phyloP scores from a whole-genome alignment of 1,140 invertebrate species.

The Trichonephila clavipes region DNA sequence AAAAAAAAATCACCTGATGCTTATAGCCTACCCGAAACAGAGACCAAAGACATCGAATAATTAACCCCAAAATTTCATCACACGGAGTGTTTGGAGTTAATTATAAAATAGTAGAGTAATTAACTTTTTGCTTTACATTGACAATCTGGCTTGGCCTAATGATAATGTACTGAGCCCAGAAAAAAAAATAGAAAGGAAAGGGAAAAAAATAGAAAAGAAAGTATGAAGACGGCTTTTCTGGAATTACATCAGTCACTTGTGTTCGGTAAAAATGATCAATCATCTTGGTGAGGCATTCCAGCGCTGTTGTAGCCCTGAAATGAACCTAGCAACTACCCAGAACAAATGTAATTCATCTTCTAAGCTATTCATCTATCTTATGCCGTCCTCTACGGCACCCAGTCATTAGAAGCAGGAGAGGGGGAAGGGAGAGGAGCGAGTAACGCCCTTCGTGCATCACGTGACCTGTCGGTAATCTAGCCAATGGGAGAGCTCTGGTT shows the following conservation, averaged over 20 bases:
- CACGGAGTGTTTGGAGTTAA: conserved; percentile 19
- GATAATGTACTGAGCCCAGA: conserved; percentile 38
- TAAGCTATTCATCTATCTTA: conserved; percentile 73
- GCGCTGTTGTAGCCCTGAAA: conserved; percentile 42
- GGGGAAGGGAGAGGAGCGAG: conserved; percentile 42
- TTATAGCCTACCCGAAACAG: neutral
- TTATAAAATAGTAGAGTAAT: conserved; percentile 67
- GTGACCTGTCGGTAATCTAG: conserved; percentile 30
- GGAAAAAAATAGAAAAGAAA: conserved; percentile 62
- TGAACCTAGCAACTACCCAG: conserved; percentile 73
- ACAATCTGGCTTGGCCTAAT: conserved; percentile 71
- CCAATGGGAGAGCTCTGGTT: conserved; percentile 51
- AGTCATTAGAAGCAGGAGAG: conserved; percentile 59
- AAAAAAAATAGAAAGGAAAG: conserved; percentile 34
- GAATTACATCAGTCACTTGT: conserved; percentile 72
- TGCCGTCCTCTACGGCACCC: conserved; percentile 64
- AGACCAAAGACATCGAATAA: conserved; percentile 53
- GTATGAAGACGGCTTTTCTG: conserved; percentile 57
- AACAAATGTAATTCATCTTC: conserved; percentile 76
- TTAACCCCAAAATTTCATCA: conserved; percentile 63
- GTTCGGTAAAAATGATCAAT: conserved; percentile 67
- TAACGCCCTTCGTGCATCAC: conserved; percentile 69
- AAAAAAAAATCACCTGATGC: neutral
- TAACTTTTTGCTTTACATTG: conserved; percentile 72
- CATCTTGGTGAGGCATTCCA: conserved; percentile 63